These are phyloP conservation scores for Pachypanchax playfairii DNA, from an alignment of 2,113 vertebrate species.

Conservation along the genomic window DNA sequence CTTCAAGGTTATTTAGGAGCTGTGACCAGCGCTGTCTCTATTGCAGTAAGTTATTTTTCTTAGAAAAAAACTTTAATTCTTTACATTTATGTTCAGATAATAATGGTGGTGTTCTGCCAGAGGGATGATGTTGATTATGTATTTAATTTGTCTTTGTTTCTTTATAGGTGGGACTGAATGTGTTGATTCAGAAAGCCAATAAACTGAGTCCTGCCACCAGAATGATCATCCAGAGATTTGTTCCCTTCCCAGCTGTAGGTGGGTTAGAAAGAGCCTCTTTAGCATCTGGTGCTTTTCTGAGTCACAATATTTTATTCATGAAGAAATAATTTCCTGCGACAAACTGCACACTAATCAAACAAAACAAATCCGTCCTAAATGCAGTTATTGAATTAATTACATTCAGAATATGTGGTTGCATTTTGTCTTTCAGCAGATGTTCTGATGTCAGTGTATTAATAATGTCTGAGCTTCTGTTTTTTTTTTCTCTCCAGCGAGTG, in stretches of 20 bases:
- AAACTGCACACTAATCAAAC: too few relatives aligned
- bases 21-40: conserved; percentile 94
- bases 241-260: conserved; percentile 98
- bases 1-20: conserved; percentile 95
- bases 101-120: background rate
- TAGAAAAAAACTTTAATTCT: too few relatives aligned
- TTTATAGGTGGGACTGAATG: conserved; percentile 92
- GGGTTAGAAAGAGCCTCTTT: conserved; percentile 45
- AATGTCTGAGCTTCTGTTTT: background rate
- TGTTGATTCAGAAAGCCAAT: conserved; percentile 93
- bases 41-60: conserved; percentile 86
- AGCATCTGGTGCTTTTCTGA: too few relatives aligned
- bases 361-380: too few relatives aligned
- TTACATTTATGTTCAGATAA: too few relatives aligned
- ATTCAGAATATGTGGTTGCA: too few relatives aligned
- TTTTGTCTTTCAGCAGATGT: too few relatives aligned
- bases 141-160: background rate
- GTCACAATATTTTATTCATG: background rate
- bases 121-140: background rate
- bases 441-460: background rate
- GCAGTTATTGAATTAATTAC: too few relatives aligned
- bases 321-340: too few relatives aligned
- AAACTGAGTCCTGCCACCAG: conserved; percentile 91
- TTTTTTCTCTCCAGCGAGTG: conserved; percentile 83
- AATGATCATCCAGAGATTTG: conserved; percentile 93